Evolutionary conservation across 23 tunicate genomes (phyloP).

Genomic region (Halocynthia aurantium): DNA sequence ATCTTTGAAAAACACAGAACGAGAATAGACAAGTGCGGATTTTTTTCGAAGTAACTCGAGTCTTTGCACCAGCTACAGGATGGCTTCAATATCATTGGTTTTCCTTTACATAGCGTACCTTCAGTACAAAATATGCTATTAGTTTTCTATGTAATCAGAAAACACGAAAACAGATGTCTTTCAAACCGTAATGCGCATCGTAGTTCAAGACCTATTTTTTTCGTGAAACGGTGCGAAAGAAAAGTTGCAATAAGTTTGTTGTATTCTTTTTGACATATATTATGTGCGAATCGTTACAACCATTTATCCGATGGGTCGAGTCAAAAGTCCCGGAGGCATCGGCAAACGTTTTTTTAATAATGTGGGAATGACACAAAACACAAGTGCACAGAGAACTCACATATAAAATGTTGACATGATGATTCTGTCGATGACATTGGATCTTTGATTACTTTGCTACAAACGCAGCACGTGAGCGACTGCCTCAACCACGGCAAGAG

Average conservation of each 20-base stretch:
- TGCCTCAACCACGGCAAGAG: constrained; percentile 84
- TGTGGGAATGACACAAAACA: too few species aligned
- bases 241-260: too few species aligned
- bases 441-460: constrained; percentile 54
- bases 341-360: too few species aligned
- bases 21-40: constrained; percentile 49
- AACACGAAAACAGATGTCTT: not conserved
- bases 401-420: constrained; percentile 81
- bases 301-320: too few species aligned
- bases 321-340: too few species aligned
- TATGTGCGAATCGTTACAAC: too few species aligned
- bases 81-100: constrained; percentile 72
- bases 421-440: constrained; percentile 91
- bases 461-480: constrained; percentile 75
- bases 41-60: constrained; percentile 40
- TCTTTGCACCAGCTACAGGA: constrained; percentile 93
- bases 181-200: not conserved
- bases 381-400: constrained; percentile 31
- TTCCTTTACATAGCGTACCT: constrained; percentile 72
- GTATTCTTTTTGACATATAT: too few species aligned
- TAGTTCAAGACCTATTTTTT: too few species aligned
- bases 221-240: too few species aligned
- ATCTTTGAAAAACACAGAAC: constrained; percentile 69
- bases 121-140: not conserved
- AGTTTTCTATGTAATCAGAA: not conserved